These are phyloP conservation scores for Epinotia brunnichana DNA, from an alignment of 2,888 invertebrate genomes.

Conservation along the genomic window DNA sequence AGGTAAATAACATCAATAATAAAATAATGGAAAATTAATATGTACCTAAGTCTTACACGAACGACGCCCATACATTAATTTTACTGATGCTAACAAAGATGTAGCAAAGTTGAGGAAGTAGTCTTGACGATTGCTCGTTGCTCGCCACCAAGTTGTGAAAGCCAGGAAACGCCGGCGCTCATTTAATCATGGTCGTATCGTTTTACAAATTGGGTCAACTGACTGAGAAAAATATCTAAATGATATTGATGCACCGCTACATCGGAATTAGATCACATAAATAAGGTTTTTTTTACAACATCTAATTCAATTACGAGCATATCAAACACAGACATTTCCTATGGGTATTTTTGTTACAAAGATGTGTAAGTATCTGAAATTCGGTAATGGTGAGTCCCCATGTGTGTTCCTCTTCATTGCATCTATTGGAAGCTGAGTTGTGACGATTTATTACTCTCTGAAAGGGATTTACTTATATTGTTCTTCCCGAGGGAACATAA, in stretches of 20 bases:
- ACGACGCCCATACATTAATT: neutral
- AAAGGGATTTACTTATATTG: slow-evolving; percentile 23
- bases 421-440: slow-evolving; percentile 14
- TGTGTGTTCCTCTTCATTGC: slow-evolving; percentile 13
- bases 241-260: neutral
- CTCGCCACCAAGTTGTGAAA: slow-evolving; percentile 32
- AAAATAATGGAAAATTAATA: neutral
- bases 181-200: slow-evolving; percentile 18
- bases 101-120: slow-evolving; percentile 27
- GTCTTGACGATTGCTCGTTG: slow-evolving; percentile 6
- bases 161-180: slow-evolving; percentile 10
- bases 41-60: neutral
- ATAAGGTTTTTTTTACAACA: neutral
- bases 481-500: slow-evolving; percentile 18
- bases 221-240: neutral
- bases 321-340: neutral
- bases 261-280: neutral
- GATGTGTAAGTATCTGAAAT: slow-evolving; percentile 1
- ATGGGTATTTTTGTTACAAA: neutral
- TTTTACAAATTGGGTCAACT: slow-evolving; percentile 5
- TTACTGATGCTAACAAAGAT: slow-evolving; percentile 1
- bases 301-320: neutral
- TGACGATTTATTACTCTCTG: slow-evolving; percentile 16
- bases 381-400: neutral
- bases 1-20: neutral